These are phyloP conservation scores for Chironomus riparius DNA, from an alignment of 2,888 invertebrate genomes.

Conservation along the genomic window DNA sequence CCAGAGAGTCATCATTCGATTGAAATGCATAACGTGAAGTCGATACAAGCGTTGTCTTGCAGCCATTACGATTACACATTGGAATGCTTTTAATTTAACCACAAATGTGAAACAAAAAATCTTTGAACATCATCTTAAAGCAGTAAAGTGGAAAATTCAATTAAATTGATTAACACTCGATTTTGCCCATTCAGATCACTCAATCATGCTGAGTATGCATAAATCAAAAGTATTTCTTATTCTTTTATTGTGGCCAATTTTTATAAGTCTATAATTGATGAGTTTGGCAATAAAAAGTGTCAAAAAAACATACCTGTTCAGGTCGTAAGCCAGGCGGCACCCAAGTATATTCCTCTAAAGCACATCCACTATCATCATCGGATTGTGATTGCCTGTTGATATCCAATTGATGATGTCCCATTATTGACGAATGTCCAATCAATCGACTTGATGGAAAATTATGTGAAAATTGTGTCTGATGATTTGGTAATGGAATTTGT, in stretches of 20 bases:
- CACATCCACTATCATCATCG: conserved; percentile 94
- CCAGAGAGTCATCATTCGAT: not conserved
- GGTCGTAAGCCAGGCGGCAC: conserved; percentile 92
- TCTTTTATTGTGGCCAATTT: not conserved
- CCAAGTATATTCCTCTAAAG: conserved; percentile 97
- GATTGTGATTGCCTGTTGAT: conserved; percentile 83
- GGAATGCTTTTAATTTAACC: not conserved
- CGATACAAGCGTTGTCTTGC: not conserved
- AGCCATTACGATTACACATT: not conserved
- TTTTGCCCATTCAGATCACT: conserved; percentile 3
- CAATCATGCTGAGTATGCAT: not conserved
- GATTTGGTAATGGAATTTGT: conserved; percentile 44
- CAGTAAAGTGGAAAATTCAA: conserved; percentile 23
- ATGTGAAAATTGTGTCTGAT: conserved; percentile 35
- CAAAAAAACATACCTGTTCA: conserved; percentile 67
- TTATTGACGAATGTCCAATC: not conserved
- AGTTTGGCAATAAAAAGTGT: not conserved
- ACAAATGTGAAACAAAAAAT: not conserved
- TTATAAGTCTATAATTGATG: not conserved
- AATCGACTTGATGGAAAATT: conserved; percentile 2
- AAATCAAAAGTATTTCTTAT: not conserved
- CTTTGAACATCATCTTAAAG: not conserved
- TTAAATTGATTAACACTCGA: conserved; percentile 27
- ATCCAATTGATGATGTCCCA: conserved; percentile 44
- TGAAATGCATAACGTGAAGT: not conserved